Conservation (phyloP, 2,797 vertebrate species). For the Aulostomus chinensis region DNA sequence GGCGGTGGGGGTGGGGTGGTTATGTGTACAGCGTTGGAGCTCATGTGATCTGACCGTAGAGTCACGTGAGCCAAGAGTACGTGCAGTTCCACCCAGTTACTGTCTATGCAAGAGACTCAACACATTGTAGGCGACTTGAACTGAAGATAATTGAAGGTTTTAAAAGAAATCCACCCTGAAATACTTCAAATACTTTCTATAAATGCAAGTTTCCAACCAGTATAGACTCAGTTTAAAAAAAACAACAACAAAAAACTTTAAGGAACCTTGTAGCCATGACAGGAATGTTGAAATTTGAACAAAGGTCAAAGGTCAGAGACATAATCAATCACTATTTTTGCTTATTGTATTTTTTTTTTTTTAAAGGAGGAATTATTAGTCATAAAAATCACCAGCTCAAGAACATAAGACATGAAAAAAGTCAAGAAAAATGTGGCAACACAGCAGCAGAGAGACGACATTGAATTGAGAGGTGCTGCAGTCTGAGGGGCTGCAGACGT, state of each 20-base stretch:
- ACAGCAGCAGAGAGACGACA: too few relatives aligned
- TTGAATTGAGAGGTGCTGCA: too few relatives aligned
- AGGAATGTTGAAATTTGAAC: neutral
- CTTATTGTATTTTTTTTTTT: too few relatives aligned
- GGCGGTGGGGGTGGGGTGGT: constrained; percentile 58
- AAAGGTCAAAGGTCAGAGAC: too few relatives aligned
- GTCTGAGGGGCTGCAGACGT: too few relatives aligned
- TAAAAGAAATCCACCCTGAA: neutral
- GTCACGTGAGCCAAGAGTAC: constrained; percentile 35
- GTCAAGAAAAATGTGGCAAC: neutral
- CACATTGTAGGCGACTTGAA: neutral
- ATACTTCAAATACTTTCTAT: too few relatives aligned
- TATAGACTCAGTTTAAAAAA: too few relatives aligned
- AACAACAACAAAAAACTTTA: neutral
- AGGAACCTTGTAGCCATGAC: neutral
- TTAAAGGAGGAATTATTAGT: too few relatives aligned
- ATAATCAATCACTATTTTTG: too few relatives aligned
- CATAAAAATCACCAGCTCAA: neutral
- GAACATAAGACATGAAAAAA: too few relatives aligned
- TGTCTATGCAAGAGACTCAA: constrained; percentile 8
- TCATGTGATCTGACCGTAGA: constrained; percentile 60
- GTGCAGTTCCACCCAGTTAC: constrained; percentile 46
- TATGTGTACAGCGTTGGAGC: constrained; percentile 58
- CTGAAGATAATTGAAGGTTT: neutral
- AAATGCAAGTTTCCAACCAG: too few relatives aligned